Conservation (phyloP, 2,113 vertebrate genomes). For the Nibea coibor region DNA sequence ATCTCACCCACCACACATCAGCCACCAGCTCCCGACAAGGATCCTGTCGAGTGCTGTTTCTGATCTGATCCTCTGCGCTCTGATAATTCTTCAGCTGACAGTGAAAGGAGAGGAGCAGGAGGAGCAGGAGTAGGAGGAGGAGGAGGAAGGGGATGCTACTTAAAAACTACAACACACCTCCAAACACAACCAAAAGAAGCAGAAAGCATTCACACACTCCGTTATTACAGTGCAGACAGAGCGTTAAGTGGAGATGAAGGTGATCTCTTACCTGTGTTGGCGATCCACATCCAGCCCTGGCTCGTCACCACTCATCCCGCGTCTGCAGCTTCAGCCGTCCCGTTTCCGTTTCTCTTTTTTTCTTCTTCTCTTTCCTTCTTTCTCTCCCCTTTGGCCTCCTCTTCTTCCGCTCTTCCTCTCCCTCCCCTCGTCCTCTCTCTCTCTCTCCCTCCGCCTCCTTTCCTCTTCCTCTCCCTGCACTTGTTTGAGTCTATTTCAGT, state of each 20-base stretch:
- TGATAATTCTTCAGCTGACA: conserved; percentile 49
- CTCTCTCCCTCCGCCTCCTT: conserved; percentile 43
- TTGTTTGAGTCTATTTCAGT: conserved; percentile 88
- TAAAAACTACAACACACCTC: conserved; percentile 21
- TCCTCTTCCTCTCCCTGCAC: conserved; percentile 67
- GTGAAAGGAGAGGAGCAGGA: not conserved
- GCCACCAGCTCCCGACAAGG: not conserved
- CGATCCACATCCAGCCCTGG: conserved; percentile 76
- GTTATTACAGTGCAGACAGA: conserved; percentile 12
- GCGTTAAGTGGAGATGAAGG: conserved; percentile 22
- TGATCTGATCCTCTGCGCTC: conserved; percentile 51
- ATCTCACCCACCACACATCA: not conserved
- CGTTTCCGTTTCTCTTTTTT: conserved; percentile 21
- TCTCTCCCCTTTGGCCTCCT: conserved; percentile 42
- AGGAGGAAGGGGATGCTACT: not conserved
- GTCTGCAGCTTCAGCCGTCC: conserved; percentile 62
- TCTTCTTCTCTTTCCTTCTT: conserved; percentile 8
- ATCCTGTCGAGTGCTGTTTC: conserved; percentile 34
- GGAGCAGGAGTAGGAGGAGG: not conserved
- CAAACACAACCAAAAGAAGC: conserved; percentile 29
- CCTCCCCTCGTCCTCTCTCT: conserved; percentile 53
- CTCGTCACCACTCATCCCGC: conserved; percentile 76
- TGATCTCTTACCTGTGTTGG: conserved; percentile 74
- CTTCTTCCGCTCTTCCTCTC: conserved; percentile 51
- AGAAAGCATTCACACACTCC: conserved; percentile 10